Percentiles rank a stretch among this genome's conserved stretches.
Conservation (phyloP, 2,113 vertebrate genomes). For the Ifrita kowaldi region DNA sequence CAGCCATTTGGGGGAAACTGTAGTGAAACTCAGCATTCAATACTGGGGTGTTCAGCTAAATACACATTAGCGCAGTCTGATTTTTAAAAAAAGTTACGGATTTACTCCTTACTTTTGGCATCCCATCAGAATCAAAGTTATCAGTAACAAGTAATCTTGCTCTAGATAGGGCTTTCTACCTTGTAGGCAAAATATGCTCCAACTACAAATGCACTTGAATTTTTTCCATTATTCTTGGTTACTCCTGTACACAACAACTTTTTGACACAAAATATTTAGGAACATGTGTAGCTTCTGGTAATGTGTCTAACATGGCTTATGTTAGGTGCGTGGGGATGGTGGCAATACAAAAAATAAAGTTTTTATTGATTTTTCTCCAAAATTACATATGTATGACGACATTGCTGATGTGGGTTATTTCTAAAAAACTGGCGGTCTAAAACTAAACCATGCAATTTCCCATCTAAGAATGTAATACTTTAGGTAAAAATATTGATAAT, state of each 20-base stretch:
- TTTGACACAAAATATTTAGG: background rate
- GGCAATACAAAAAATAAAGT: background rate
- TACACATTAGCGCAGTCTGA: background rate
- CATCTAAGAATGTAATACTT: background rate
- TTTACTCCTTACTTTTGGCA: background rate
- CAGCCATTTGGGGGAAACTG: background rate
- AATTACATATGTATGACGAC: background rate
- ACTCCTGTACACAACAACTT: background rate
- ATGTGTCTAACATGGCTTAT: background rate
- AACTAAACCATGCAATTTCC: background rate
- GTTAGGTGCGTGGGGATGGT: background rate
- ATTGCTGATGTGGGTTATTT: background rate
- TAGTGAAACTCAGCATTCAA: background rate
- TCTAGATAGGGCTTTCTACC: background rate
- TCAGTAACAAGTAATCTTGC: background rate
- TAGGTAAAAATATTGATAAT: background rate
- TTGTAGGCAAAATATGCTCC: background rate
- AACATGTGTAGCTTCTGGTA: background rate
- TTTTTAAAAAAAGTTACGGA: background rate
- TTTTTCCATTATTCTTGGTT: background rate
- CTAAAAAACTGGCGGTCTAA: background rate
- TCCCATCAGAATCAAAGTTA: background rate
- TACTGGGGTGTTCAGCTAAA: background rate
- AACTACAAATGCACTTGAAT: background rate
- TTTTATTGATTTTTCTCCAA: background rate